Percentiles rank a stretch among this genome's conserved stretches.
Conservation (phyloP, 37 sponge, comb jelly and placozoan genomes). For the Amphimedon queenslandica region DNA sequence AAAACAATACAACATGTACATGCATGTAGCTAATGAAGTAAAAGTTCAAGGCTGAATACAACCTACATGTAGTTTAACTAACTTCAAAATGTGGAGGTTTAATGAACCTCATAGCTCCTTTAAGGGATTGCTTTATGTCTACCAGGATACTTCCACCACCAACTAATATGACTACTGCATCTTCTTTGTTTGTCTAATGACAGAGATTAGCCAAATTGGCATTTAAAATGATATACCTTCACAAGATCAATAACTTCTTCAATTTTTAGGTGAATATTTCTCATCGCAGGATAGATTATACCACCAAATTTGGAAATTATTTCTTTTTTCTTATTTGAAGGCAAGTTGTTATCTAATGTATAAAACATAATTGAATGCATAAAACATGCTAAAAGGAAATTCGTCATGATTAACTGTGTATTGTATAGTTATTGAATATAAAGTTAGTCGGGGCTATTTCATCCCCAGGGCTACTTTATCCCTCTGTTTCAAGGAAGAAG, state of each 20-base stretch:
- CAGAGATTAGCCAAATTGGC: neutral
- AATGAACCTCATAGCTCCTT: slow-evolving; percentile 47
- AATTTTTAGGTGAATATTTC: slow-evolving; percentile 43
- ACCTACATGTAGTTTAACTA: slow-evolving; percentile 14
- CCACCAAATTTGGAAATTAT: no score
- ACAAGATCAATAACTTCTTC: slow-evolving; percentile 60
- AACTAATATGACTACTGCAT: slow-evolving; percentile 71
- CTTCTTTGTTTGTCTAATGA: slow-evolving; percentile 40
- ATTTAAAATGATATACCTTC: slow-evolving; percentile 47
- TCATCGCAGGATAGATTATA: slow-evolving; percentile 43
- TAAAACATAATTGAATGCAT: no score
- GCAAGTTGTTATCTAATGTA: no score
- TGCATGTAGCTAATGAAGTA: no score
- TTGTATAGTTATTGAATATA: no score
- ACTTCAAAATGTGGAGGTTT: slow-evolving; percentile 58
- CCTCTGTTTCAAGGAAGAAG: no score
- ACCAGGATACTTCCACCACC: slow-evolving; percentile 80
- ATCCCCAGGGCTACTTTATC: no score
- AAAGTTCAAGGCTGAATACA: neutral
- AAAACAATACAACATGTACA: no score
- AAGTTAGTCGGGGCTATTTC: no score
- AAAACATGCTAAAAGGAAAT: no score
- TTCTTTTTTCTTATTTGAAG: no score
- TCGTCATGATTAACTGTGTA: no score
- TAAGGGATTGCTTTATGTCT: slow-evolving; percentile 25